Percentiles rank a stretch among this genome's conserved stretches.
Conservation (phyloP, 2,797 vertebrate genomes). For the Melopsittacus undulatus region DNA sequence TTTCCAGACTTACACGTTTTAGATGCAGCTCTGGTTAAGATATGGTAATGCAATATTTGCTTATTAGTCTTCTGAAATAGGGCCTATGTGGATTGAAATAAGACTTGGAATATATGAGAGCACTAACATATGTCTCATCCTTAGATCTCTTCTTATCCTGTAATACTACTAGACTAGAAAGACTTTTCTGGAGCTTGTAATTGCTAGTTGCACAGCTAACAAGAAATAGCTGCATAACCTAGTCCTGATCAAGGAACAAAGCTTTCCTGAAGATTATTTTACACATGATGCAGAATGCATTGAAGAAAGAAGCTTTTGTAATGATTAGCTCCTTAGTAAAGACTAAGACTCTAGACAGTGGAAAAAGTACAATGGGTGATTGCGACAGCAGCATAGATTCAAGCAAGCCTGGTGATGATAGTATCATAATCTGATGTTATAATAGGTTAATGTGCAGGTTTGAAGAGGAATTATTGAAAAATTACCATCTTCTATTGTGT, state of each 20-base stretch:
- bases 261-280: conserved; percentile 13
- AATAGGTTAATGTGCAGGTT: background rate
- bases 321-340: conserved; percentile 20
- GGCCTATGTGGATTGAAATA: background rate
- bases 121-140: background rate
- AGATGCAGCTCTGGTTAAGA: background rate
- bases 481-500: background rate
- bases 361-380: background rate
- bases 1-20: background rate
- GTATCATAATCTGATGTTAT: background rate
- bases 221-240: background rate
- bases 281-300: background rate
- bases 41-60: background rate
- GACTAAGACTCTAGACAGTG: background rate
- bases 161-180: background rate
- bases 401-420: background rate
- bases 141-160: background rate
- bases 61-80: background rate
- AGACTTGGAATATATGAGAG: background rate
- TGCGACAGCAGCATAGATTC: background rate
- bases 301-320: conserved; percentile 19
- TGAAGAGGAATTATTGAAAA: background rate
- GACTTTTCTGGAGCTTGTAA: background rate
- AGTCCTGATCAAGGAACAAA: background rate
- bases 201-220: background rate